Evolutionary conservation across 35 echinoderm and acorn worm species (phyloP).

Genomic region (Anneissia japonica): DNA sequence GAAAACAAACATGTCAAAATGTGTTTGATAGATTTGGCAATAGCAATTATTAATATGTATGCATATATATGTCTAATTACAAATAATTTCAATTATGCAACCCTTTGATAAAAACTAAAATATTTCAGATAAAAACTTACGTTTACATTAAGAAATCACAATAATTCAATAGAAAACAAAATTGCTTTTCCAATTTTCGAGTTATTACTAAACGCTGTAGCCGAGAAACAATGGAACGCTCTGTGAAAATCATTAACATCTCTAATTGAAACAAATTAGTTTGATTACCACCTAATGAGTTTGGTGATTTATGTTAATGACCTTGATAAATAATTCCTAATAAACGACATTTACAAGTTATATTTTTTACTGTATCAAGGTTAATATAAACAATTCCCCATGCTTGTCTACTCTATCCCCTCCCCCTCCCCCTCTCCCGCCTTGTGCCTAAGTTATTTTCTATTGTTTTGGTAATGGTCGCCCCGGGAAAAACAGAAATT

Average conservation of each 20-base stretch:
- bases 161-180: neutral
- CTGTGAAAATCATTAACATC: neutral
- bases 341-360: constrained; percentile 1
- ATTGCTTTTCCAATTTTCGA: neutral
- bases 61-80: too few relatives aligned
- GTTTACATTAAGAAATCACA: neutral
- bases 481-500: neutral
- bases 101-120: neutral
- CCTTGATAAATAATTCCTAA: neutral
- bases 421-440: neutral
- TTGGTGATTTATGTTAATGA: neutral
- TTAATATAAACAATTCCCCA: neutral
- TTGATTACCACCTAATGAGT: neutral
- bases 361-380: neutral
- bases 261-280: neutral
- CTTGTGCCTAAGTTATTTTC: neutral
- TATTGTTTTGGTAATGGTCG: constrained; percentile 1
- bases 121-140: neutral
- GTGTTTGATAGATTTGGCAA: too few relatives aligned
- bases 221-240: neutral
- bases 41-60: neutral
- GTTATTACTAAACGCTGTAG: neutral
- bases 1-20: too few relatives aligned
- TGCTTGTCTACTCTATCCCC: neutral
- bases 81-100: too few relatives aligned